Conservation (phyloP, 2,113 vertebrate genomes). For the Siphamia tubifer region DNA sequence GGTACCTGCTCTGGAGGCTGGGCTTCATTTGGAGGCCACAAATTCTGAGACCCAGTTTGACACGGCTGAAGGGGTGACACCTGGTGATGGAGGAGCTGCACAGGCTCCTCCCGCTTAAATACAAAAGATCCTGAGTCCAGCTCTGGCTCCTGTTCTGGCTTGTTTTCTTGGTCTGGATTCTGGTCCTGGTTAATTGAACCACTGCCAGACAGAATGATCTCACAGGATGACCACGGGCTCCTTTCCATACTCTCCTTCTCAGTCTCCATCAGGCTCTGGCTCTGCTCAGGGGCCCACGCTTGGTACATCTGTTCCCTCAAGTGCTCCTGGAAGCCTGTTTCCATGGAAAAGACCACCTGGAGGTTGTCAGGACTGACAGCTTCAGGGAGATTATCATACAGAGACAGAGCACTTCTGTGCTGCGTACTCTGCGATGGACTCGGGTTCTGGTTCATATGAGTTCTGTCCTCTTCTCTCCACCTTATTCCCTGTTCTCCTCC, state of each 20-base stretch:
- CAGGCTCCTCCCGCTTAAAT: not conserved
- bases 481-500: conserved; percentile 30
- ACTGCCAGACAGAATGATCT: conserved; percentile 41
- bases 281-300: conserved; percentile 12
- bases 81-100: not conserved
- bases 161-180: conserved; percentile 34
- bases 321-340: conserved; percentile 40
- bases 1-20: conserved; percentile 24
- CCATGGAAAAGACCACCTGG: conserved; percentile 31
- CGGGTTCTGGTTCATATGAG: conserved; percentile 41
- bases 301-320: conserved; percentile 12
- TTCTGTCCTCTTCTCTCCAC: conserved; percentile 31
- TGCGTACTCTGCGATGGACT: conserved; percentile 49
- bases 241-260: conserved; percentile 29
- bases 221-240: conserved; percentile 62
- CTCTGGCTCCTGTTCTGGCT: conserved; percentile 30
- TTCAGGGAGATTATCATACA: conserved; percentile 57
- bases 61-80: not conserved
- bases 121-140: conserved; percentile 40
- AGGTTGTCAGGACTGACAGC: not conserved
- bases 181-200: conserved; percentile 26
- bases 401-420: conserved; percentile 68
- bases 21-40: conserved; percentile 14
- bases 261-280: conserved; percentile 11
- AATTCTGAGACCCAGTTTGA: conserved; percentile 12